Base-by-base conservation (phyloP, 2,797 vertebrate genomes). In the Cyclura pinguis region DNA sequence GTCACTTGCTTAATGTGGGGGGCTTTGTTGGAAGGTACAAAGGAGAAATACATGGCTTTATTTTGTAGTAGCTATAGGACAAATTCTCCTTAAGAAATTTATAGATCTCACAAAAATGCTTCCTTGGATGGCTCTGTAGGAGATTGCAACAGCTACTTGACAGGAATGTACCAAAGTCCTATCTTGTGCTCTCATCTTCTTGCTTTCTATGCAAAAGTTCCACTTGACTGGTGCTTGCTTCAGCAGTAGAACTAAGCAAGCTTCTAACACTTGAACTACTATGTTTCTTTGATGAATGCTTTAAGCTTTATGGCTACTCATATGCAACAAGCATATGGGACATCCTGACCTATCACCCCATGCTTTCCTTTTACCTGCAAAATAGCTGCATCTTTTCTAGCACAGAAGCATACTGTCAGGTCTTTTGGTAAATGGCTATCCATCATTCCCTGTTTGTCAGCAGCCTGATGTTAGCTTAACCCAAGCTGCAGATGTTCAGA, bases 151-250 rank as follows among this genome's bases (percentile, higher is more conserved):
- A 59, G 88, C 88, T 85, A 86, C 64, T 95, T 67, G 80, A 52
- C 76, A 92, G 89, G 72, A 88, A 84, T 55, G 78, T 80, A 84
- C 20, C 59, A 91, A 72, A 93, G 84, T 85, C 59, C 74, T 73
- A 35, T 91, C 57, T 85, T 85, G 88, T 42, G 59, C 88, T 91
- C 88, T 18, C 52, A 84, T 62, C 29, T 67, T 10, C 13, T 88
- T 93, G 80, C 80, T 92, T 78, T 90, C 42, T 91, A 59, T 32
- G 35, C 35, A 90, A 88, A 91, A 24, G 62, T 80, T 78, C 0
- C 0, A 0, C 86, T 2, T 22, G 13, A 88, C 47, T 88, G 90
- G 84, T 74, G 20, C 91, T 69, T 84, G 2, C 92, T 91, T 92
- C 89, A 92, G 88, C 62, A 91, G 74, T 73, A 80, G 55, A 16